Evolutionary conservation across 2,888 invertebrate genomes (phyloP).

Genomic region (Scelioninae gen. 1): DNA sequence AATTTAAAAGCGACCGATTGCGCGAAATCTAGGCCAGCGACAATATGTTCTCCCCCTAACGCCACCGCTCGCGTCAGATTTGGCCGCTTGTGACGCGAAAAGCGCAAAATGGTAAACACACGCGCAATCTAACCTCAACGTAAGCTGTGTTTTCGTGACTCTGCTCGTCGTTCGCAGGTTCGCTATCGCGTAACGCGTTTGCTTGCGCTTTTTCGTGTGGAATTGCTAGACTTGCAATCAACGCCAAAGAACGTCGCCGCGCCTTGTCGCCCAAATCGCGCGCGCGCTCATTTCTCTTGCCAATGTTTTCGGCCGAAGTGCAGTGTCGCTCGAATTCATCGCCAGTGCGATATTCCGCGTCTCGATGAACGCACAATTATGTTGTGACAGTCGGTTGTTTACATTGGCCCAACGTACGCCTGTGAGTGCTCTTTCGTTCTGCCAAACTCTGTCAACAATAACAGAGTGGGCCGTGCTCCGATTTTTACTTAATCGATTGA

Average conservation of each 20-base stretch:
- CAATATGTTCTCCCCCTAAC: neutral
- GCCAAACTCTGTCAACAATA: no score
- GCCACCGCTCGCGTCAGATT: slow-evolving; percentile 4
- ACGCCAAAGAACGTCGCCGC: neutral
- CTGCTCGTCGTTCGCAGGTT: no score
- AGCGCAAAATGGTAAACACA: slow-evolving; percentile 1
- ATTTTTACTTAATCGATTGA: neutral
- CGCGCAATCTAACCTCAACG: slow-evolving; percentile 1
- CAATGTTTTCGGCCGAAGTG: slow-evolving; percentile 6
- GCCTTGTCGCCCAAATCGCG: neutral
- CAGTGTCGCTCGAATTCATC: neutral
- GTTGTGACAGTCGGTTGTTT: slow-evolving; percentile 17
- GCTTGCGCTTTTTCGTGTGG: no score
- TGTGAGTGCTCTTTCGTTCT: slow-evolving; percentile 7
- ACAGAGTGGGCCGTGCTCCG: neutral
- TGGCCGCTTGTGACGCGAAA: neutral
- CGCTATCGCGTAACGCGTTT: no score
- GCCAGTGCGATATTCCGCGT: slow-evolving; percentile 2
- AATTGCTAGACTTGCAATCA: no score
- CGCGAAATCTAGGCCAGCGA: slow-evolving; percentile 3
- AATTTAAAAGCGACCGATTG: neutral
- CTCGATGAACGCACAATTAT: slow-evolving; percentile 22
- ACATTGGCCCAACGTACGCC: slow-evolving; percentile 10
- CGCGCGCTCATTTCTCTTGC: neutral
- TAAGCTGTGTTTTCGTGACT: neutral